Evolutionary conservation across 2,797 vertebrate species (phyloP).

Genomic region (Hybognathus amarus): DNA sequence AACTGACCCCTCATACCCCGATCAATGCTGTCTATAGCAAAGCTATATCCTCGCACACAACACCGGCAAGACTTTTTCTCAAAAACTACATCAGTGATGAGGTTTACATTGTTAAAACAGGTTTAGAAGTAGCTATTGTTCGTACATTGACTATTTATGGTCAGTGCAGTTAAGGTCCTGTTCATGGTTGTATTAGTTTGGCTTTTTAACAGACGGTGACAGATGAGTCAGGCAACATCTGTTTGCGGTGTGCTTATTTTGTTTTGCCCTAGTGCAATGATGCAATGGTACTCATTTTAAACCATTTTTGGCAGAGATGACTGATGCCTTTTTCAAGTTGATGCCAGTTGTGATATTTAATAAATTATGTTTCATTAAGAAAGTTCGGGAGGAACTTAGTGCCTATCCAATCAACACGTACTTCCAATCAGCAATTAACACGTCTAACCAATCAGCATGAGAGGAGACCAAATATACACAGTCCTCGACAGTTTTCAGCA

Average conservation of each 20-base stretch:
- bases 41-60: background rate
- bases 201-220: conserved; percentile 22
- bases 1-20: conserved; percentile 31
- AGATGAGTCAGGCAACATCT: conserved; percentile 42
- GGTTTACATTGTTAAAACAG: background rate
- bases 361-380: background rate
- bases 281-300: conserved; percentile 34
- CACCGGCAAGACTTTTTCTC: background rate
- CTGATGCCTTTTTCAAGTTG: background rate
- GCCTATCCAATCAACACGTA: too few relatives aligned
- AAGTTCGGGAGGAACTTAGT: too few relatives aligned
- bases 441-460: too few relatives aligned
- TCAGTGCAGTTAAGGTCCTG: conserved; percentile 8
- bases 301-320: conserved; percentile 6
- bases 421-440: too few relatives aligned
- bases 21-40: conserved; percentile 25
- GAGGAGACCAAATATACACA: too few relatives aligned
- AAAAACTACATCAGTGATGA: background rate
- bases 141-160: conserved; percentile 16
- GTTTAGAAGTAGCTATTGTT: background rate
- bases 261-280: conserved; percentile 20
- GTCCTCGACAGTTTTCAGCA: too few relatives aligned
- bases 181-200: conserved; percentile 1
- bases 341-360: conserved; percentile 8
- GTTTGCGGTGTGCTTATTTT: conserved; percentile 19